Conservation (phyloP, 2,113 vertebrate species). For the Saimiri boliviensis region DNA sequence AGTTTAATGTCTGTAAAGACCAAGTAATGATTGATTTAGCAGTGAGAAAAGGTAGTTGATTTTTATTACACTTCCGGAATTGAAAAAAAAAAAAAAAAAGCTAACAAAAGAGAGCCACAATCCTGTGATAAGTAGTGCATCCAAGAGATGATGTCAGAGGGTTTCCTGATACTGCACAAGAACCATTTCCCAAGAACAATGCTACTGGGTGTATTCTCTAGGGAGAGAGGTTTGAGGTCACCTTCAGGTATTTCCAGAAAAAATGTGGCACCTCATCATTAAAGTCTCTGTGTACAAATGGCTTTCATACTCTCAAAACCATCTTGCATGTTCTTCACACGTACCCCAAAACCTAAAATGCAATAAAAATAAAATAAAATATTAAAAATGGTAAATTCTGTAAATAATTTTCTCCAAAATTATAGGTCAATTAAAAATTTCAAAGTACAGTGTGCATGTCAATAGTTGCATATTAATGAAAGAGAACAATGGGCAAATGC, state of each 20-base stretch:
- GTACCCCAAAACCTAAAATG: too few relatives aligned
- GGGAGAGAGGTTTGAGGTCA: not conserved
- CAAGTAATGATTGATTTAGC: not conserved
- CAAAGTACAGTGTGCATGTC: not conserved
- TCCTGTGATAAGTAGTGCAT: constrained; percentile 42
- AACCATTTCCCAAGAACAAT: not conserved
- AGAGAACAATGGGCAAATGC: not conserved
- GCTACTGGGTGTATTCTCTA: constrained; percentile 37
- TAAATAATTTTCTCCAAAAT: not conserved
- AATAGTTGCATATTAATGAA: not conserved
- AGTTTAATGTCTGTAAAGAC: constrained; percentile 57
- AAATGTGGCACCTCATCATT: not conserved
- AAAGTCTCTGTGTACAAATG: not conserved
- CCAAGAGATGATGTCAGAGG: constrained; percentile 25
- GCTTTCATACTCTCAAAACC: not conserved
- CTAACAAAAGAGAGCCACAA: constrained; percentile 62
- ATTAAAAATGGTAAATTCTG: not conserved
- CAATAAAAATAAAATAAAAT: too few relatives aligned
- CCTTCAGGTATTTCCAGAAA: constrained; percentile 51
- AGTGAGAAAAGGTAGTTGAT: not conserved
- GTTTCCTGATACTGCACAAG: not conserved
- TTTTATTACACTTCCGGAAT: constrained; percentile 21
- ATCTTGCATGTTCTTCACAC: not conserved
- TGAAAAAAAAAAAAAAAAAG: constrained; percentile 41
- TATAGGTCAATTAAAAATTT: not conserved